A percentile compares a stretch with the other conserved stretches of the same genome.
Conservation (phyloP, 1,140 invertebrate species). For the Drosophila chauvacae region DNA sequence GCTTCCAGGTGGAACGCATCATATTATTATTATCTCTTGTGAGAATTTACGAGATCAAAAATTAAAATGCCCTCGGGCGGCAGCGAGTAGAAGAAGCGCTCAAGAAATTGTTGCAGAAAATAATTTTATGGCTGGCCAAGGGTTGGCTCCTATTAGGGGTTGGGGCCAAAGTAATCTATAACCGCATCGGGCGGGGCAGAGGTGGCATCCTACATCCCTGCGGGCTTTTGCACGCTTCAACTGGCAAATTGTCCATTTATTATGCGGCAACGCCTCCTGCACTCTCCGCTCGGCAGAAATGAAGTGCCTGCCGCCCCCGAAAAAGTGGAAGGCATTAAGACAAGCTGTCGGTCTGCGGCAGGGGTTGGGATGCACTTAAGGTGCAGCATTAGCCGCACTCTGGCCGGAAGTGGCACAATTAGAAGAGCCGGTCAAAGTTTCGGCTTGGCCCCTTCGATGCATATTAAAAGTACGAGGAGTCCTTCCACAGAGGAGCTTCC, state of each 20-base stretch:
- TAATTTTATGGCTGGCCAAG: conserved; percentile 78
- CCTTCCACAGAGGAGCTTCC: conserved; percentile 20
- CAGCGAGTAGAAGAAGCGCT: conserved; percentile 34
- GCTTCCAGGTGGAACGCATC: conserved; percentile 69
- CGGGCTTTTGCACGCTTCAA: conserved; percentile 76
- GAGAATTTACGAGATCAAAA: conserved; percentile 84
- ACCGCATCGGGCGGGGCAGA: conserved; percentile 52
- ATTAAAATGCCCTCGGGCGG: conserved; percentile 77
- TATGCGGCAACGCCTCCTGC: conserved; percentile 82
- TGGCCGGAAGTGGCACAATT: conserved; percentile 78
- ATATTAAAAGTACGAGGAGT: conserved; percentile 73
- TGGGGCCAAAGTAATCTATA: conserved; percentile 67
- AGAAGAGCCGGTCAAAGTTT: conserved; percentile 79
- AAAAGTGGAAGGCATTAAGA: conserved; percentile 63
- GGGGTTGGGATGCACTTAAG: conserved; percentile 68
- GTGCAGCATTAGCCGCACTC: conserved; percentile 80
- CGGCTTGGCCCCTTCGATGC: conserved; percentile 47
- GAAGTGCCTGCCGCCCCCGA: conserved; percentile 55
- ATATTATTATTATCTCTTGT: conserved; percentile 81
- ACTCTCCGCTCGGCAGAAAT: conserved; percentile 64
- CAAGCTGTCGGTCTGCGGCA: conserved; percentile 63
- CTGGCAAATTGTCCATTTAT: conserved; percentile 83
- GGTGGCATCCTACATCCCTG: conserved; percentile 61
- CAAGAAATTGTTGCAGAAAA: conserved; percentile 81
- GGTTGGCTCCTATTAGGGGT: conserved; percentile 56